Percentiles rank a stretch among this genome's conserved stretches.
phyloP scores from a whole-genome alignment of 2,888 invertebrate species.

The Nomada flava region DNA sequence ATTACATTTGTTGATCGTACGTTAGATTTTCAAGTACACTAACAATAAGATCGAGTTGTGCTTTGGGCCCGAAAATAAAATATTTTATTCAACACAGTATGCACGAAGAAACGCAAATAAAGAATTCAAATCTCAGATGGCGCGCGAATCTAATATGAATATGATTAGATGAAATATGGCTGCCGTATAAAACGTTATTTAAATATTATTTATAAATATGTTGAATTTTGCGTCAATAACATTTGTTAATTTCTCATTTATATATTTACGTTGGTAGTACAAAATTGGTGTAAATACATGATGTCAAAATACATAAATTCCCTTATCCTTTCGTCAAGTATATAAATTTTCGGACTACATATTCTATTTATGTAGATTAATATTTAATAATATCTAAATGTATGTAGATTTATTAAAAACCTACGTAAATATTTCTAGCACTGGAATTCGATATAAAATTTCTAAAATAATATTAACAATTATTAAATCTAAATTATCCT shows the following conservation, averaged over 20 bases:
- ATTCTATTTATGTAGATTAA: neutral
- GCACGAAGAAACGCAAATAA: neutral
- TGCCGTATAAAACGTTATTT: too few species aligned
- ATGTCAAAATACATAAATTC: constrained; percentile 29
- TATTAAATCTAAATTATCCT: constrained; percentile 22
- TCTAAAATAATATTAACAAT: constrained; percentile 11
- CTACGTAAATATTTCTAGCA: neutral
- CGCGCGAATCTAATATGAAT: neutral
- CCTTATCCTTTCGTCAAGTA: neutral
- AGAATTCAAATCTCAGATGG: constrained; percentile 1
- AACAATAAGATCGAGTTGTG: neutral
- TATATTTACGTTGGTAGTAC: constrained; percentile 7
- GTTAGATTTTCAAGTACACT: neutral
- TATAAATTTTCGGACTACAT: constrained; percentile 11
- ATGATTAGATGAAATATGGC: neutral
- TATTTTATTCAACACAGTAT: neutral
- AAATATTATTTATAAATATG: neutral
- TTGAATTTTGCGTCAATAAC: neutral
- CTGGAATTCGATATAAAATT: constrained; percentile 17
- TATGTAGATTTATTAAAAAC: constrained; percentile 7
- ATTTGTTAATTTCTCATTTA: neutral
- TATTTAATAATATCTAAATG: neutral
- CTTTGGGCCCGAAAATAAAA: neutral
- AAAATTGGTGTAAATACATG: constrained; percentile 38
- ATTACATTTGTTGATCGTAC: neutral